Evolutionary conservation across 2,797 vertebrate species (phyloP), one percentile per base, ranked within the genome.

Genomic region (Gymnocypris eckloni): DNA sequence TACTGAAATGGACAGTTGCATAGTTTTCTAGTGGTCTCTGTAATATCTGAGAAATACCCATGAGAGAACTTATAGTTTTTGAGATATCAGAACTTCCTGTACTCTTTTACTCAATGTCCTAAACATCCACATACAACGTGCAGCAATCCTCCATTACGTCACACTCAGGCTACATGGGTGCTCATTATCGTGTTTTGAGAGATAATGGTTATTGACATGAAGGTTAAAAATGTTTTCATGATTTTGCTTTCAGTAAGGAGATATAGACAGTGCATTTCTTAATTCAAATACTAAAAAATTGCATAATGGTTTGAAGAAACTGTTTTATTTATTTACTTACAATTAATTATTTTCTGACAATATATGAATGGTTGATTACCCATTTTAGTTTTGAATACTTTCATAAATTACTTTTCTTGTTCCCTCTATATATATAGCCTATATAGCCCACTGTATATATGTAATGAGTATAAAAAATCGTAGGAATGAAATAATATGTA

Each of bases 71-170:
- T 84, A 56, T 37, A 12, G 20, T 80, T 79, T 85, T 69, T 72
- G 15, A 71, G 18, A 79, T 41, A 41, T 71, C 67, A 39, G 67
- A 73, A 85, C 54, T 73, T 85, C 41, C 54, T 85, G 78, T 86
- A 28, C 28, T 52, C 20, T 64, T 86, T 86, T 22, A 52, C 84
- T 86, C 22, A 22, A 10, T 80, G 56, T 81, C 11, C 78, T 64
- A 71, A 85, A 72, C 67, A 66, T 73, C 75, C 50, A 56, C 50
- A 50, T 64, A n/a, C 70, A 50, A 45, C 52, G 28, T 25, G 22
- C 54, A 39, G 20, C 54, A 81, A 39, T 79, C 52, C 84, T 61
- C 76, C 13, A 39, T 80, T 52, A 50, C 69, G 28, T 80, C 77
- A 85, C 22, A 15, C 16, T 41, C 67, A 43, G 13, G 25, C 25